Evolutionary conservation across 2,888 invertebrate genomes (phyloP).

Genomic region (Mycalesis mineus): DNA sequence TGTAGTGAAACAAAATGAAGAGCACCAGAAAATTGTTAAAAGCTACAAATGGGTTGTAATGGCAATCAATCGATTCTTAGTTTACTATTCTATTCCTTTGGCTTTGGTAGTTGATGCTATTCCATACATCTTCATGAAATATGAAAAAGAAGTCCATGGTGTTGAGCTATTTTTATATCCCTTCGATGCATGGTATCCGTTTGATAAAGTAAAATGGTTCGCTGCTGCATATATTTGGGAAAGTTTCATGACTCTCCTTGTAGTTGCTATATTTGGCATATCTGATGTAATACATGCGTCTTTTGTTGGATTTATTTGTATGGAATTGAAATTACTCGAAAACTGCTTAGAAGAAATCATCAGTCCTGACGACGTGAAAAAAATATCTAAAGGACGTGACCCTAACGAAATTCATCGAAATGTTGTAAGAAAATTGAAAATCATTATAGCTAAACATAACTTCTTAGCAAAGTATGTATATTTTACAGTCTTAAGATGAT

Average conservation of each 20-base stretch:
- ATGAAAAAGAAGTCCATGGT: constrained; percentile 41
- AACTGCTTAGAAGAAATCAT: constrained; percentile 45
- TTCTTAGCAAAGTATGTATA: constrained; percentile 47
- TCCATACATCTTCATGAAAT: constrained; percentile 57
- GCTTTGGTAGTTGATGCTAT: constrained; percentile 47
- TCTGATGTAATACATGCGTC: constrained; percentile 51
- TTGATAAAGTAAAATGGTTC: constrained; percentile 60
- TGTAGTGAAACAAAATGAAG: constrained; percentile 34
- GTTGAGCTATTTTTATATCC: constrained; percentile 50
- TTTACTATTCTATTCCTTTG: constrained; percentile 46
- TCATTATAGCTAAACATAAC: constrained; percentile 48
- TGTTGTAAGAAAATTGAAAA: constrained; percentile 46
- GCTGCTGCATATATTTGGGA: constrained; percentile 58
- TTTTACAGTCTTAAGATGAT: constrained; percentile 4
- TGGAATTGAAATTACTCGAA: constrained; percentile 59
- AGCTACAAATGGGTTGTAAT: constrained; percentile 41
- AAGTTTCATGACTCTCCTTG: constrained; percentile 52
- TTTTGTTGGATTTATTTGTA: constrained; percentile 51
- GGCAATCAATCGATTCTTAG: constrained; percentile 44
- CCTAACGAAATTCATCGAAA: constrained; percentile 34
- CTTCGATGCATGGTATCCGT: constrained; percentile 67
- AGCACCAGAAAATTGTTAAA: constrained; percentile 41
- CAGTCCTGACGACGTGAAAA: constrained; percentile 39
- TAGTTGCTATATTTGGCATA: constrained; percentile 49
- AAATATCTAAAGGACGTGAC: constrained; percentile 32